Conservation (phyloP, 2,888 invertebrate genomes). For the Trachelus tabidus region DNA sequence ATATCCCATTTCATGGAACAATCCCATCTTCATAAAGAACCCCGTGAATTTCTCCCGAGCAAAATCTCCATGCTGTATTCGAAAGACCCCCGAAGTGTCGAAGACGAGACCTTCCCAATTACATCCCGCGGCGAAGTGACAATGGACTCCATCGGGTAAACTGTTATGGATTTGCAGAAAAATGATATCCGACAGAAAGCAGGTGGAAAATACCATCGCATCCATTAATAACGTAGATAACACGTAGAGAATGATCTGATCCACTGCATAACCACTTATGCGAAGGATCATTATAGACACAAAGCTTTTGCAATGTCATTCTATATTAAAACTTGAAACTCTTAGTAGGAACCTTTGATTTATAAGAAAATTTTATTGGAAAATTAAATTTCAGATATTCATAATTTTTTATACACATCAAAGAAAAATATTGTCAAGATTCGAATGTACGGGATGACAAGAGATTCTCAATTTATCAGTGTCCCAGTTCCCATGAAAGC, state of each 20-base stretch:
- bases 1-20: neutral
- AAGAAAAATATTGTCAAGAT: neutral
- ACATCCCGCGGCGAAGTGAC: conserved; percentile 2
- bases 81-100: neutral
- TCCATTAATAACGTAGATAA: conserved; percentile 47
- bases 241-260: conserved; percentile 37
- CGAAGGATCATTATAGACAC: conserved; percentile 25
- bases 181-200: conserved; percentile 17
- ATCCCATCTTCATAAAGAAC: neutral
- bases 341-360: neutral
- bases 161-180: conserved; percentile 26
- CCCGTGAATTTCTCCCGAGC: neutral
- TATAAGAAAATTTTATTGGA: neutral
- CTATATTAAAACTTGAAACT: conserved; percentile 8
- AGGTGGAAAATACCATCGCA: conserved; percentile 16
- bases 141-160: neutral
- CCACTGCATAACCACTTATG: conserved; percentile 7
- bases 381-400: neutral
- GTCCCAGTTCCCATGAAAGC: neutral
- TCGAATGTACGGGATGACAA: neutral
- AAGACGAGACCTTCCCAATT: conserved; percentile 3
- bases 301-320: conserved; percentile 40
- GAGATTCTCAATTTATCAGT: neutral
- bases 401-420: conserved; percentile 21
- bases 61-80: neutral